Conservation (phyloP, 2,113 vertebrate genomes). For the Proteles cristata region DNA sequence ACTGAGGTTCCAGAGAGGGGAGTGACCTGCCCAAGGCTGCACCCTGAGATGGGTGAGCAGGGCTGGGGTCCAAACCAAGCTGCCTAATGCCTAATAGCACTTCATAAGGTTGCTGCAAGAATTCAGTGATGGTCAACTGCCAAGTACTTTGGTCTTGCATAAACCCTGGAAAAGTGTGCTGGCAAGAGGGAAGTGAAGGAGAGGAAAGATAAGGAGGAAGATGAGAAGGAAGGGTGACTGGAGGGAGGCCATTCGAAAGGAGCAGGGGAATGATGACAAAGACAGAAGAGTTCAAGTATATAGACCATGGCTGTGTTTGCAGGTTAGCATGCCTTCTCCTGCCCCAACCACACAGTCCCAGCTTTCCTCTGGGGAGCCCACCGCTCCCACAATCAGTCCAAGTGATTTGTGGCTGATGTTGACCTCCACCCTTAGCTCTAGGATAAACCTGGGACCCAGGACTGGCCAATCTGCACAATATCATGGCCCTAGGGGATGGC, state of each 20-base stretch:
- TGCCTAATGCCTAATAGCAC: too few species aligned
- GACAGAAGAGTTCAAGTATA: neutral
- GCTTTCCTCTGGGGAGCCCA: neutral
- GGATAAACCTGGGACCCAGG: neutral
- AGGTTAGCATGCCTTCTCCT: neutral
- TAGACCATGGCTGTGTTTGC: neutral
- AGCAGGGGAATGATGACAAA: neutral
- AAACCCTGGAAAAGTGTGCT: neutral
- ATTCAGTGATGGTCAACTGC: neutral
- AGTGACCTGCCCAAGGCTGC: too few species aligned
- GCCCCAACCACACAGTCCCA: neutral
- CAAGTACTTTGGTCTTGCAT: neutral
- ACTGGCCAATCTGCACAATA: neutral
- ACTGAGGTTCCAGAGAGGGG: neutral
- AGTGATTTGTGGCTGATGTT: neutral
- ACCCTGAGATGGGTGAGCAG: neutral
- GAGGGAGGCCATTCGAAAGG: neutral
- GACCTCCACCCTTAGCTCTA: neutral
- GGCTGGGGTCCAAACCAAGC: neutral
- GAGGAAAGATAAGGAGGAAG: neutral
- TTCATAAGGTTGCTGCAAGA: neutral
- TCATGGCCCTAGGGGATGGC: neutral
- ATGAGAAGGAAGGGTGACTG: neutral
- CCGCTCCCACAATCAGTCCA: neutral
- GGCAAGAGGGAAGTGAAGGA: neutral